A percentile compares a stretch with the other conserved stretches of the same genome.
Conservation (phyloP, 1,140 invertebrate genomes). For the Drosophila sulfurigaster region DNA sequence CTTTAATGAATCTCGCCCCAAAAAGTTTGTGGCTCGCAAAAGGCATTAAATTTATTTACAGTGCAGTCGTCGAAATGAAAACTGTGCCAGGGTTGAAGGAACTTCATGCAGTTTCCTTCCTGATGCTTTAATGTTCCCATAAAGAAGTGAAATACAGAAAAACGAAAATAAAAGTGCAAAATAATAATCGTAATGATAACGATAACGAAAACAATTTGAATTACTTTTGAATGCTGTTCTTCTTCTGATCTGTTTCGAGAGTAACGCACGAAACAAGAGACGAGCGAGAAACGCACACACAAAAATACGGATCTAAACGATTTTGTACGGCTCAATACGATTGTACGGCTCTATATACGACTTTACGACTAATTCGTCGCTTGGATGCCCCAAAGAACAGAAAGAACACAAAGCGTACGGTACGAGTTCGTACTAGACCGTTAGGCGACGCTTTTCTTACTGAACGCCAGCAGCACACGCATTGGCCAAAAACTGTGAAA, state of each 20-base stretch:
- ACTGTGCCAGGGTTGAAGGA: slow-evolving; percentile 7
- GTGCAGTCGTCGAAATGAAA: slow-evolving; percentile 10
- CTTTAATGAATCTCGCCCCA: slow-evolving; percentile 55
- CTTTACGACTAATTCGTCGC: slow-evolving; percentile 41
- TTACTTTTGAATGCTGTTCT: slow-evolving; percentile 35
- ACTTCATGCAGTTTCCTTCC: neutral
- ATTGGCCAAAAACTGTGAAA: slow-evolving; percentile 77
- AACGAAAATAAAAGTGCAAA: neutral
- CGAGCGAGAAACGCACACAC: slow-evolving; percentile 74
- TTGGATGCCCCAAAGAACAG: slow-evolving; percentile 49
- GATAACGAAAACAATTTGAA: slow-evolving; percentile 10
- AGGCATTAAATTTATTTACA: slow-evolving; percentile 17
- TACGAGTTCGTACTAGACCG: slow-evolving; percentile 84
- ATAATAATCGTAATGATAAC: slow-evolving; percentile 15
- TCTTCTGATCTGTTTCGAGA: slow-evolving; percentile 48
- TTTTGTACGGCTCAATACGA: slow-evolving; percentile 9
- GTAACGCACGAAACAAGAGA: slow-evolving; percentile 67
- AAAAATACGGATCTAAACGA: slow-evolving; percentile 22
- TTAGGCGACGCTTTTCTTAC: slow-evolving; percentile 85
- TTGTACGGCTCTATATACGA: slow-evolving; percentile 23
- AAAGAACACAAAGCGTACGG: slow-evolving; percentile 79
- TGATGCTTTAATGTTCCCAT: neutral
- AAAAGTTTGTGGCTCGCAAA: slow-evolving; percentile 41
- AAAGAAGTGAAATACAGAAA: neutral
- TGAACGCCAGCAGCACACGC: slow-evolving; percentile 81